These are phyloP conservation scores for Sula dactylatra DNA, from an alignment of 2,113 vertebrate species.

Conservation along the genomic window DNA sequence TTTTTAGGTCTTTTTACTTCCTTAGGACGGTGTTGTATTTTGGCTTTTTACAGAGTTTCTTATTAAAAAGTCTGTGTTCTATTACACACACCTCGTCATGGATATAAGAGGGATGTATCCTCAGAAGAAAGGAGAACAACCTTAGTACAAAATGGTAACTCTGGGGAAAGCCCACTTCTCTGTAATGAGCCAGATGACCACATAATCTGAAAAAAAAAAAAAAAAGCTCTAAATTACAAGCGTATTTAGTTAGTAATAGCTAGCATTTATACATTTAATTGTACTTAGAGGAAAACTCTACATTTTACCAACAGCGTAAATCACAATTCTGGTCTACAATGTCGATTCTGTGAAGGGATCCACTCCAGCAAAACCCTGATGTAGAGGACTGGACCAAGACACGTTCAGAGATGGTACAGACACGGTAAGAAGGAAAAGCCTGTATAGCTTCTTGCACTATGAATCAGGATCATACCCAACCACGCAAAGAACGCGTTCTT, in stretches of 20 bases:
- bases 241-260: not conserved
- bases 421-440: not conserved
- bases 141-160: conserved; percentile 77
- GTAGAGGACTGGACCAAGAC: not conserved
- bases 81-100: conserved; percentile 77
- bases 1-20: not conserved
- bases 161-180: conserved; percentile 70
- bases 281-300: not conserved
- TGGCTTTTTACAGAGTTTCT: conserved; percentile 38
- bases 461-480: not conserved
- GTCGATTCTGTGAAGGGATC: not conserved
- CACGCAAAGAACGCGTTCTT: not conserved
- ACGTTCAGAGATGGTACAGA: not conserved
- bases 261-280: not conserved
- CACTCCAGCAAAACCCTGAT: not conserved
- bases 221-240: not conserved
- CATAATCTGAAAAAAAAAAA: conserved; percentile 61
- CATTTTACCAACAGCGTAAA: not conserved
- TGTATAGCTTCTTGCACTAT: not conserved
- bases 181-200: conserved; percentile 70
- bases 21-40: not conserved
- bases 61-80: conserved; percentile 76
- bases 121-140: conserved; percentile 77
- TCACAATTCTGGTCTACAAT: not conserved
- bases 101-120: conserved; percentile 67